Percentiles rank a stretch among this genome's conserved stretches.
phyloP scores from a whole-genome alignment of 2,888 invertebrate genomes.

The Hypselothyrea guttata region DNA sequence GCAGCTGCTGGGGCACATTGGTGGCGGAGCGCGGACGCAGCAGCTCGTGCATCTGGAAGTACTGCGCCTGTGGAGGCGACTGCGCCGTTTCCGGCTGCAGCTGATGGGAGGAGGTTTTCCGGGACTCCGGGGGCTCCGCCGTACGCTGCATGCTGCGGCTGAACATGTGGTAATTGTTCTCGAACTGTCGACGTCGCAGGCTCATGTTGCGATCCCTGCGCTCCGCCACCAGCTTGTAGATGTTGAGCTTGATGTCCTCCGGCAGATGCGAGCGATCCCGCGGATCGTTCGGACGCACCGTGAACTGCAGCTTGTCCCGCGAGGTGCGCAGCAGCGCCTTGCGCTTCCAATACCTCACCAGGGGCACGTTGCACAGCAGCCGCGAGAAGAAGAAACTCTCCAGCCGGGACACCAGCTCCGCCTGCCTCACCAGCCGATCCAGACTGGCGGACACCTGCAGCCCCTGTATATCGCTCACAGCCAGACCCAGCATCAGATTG shows the following conservation, averaged over 20 bases:
- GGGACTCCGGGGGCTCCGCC: constrained; percentile 23
- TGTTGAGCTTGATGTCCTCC: constrained; percentile 88
- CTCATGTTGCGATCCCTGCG: constrained; percentile 85
- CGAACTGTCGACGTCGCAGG: constrained; percentile 83
- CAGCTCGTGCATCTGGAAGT: constrained; percentile 65
- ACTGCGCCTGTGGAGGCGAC: constrained; percentile 27
- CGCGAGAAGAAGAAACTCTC: constrained; percentile 92
- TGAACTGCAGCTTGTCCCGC: constrained; percentile 88
- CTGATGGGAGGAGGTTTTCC: background rate
- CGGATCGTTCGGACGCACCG: constrained; percentile 92
- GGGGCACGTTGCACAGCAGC: constrained; percentile 86
- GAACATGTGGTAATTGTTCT: constrained; percentile 80
- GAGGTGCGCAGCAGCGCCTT: constrained; percentile 90
- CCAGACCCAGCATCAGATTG: constrained; percentile 91
- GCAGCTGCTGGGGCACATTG: constrained; percentile 76
- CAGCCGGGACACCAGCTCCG: constrained; percentile 90
- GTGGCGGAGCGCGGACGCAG: constrained; percentile 79
- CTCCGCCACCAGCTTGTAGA: constrained; percentile 89
- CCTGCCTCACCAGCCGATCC: constrained; percentile 90
- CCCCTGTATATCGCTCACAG: constrained; percentile 93
- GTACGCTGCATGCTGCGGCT: constrained; percentile 75
- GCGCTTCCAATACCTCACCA: constrained; percentile 87
- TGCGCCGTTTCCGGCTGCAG: constrained; percentile 7
- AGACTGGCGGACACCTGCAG: constrained; percentile 90
- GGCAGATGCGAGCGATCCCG: constrained; percentile 88